These are phyloP conservation scores for Meriones psammophilus DNA, from an alignment of 2,797 vertebrate genomes.

Conservation along the genomic window DNA sequence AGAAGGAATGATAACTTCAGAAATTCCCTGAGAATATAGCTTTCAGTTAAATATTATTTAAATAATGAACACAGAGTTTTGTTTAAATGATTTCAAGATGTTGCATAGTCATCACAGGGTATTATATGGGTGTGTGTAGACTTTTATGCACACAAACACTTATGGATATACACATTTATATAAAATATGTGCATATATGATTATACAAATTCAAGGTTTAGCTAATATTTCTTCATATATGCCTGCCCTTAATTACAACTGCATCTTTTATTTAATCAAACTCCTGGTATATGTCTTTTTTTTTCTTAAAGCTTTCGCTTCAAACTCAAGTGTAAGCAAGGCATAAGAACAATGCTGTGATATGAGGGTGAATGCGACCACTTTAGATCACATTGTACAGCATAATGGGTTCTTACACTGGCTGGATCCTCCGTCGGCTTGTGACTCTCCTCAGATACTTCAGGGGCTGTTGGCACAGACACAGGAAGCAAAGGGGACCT, in stretches of 20 bases:
- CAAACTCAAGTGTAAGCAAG: not conserved
- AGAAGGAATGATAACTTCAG: not conserved
- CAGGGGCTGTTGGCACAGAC: conserved; percentile 96
- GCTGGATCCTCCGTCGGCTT: conserved; percentile 92
- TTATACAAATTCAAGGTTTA: not conserved
- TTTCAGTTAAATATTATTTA: conserved; percentile 27
- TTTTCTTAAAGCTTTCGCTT: not conserved
- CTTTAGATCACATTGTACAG: not conserved
- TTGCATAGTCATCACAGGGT: not conserved
- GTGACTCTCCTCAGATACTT: conserved; percentile 93
- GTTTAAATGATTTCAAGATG: not conserved
- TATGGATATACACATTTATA: no score
- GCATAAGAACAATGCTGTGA: not conserved
- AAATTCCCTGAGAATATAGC: not conserved
- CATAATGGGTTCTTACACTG: conserved; percentile 90
- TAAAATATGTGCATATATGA: not conserved
- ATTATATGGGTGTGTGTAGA: not conserved
- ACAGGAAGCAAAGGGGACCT: conserved; percentile 96
- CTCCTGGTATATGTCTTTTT: not conserved
- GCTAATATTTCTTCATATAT: not conserved
- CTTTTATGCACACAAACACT: not conserved
- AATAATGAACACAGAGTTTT: not conserved
- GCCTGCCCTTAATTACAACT: not conserved
- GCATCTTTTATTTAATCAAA: not conserved
- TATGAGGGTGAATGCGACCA: fast-evolving